Base-by-base conservation (phyloP, 2,113 vertebrate genomes). In the Prunella himalayana region DNA sequence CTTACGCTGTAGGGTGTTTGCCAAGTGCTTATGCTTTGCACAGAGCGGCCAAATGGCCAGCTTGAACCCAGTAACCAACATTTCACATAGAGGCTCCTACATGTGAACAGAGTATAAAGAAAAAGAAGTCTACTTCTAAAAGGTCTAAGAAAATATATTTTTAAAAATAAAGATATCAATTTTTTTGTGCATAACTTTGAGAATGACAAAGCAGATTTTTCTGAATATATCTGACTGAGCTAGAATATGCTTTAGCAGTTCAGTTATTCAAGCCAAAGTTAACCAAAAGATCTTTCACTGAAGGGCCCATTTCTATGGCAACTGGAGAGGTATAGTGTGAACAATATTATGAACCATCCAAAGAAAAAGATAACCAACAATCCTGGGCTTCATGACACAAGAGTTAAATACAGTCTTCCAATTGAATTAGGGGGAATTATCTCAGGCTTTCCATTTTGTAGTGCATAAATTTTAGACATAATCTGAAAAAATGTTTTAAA, bases 101-200 rank as follows among this genome's bases (percentile, higher is more conserved):
- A 37, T 5, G 12, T 35, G 31, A 59, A 39, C 4, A 47, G 13
- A 37, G 2, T n/a, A n/a, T 17, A 31, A 49, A 37, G 6, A 39
- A 49, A 49, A 13, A 41, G 2, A 15, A 5, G 5, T 24, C 19
- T 66, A 7, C 4, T 24, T 61, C 12, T 69, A 5, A 24, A 84
- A 27, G 5, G 28, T 78, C 24, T 33, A 77, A 76, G 15, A 39
- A 86, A 60, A 72, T 33, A 41, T 1, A 11, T 39, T 45, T 57
- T 47, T 16, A 7, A 1, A 21, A 39, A 27, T n/a, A 6, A 19
- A 37, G 72, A 56, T 57, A 44, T 27, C 2, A 0, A 4, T 23
- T 61, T 45, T 22, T 6, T 53, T 57, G 6, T 9, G 35, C 11
- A 39, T 47, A 54, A 24, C n/a, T 28, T 42, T 56, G 28, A 78